A percentile compares a stretch with the other conserved stretches of the same genome.
phyloP scores from a whole-genome alignment of 2,113 vertebrate genomes.

The Cavia aperea region DNA sequence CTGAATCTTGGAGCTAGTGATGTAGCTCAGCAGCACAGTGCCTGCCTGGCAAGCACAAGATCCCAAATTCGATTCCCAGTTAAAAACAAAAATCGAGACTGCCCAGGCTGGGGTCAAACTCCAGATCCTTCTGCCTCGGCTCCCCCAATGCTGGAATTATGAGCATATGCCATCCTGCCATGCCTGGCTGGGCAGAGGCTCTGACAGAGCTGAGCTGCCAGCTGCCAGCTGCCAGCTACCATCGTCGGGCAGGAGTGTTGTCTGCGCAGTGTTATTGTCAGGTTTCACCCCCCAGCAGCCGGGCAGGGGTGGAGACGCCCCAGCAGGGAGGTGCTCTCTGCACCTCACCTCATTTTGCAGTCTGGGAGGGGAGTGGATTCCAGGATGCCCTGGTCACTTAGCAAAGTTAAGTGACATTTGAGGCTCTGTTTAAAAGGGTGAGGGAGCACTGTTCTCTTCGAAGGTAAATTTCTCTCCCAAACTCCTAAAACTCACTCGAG shows the following conservation, averaged over 20 bases:
- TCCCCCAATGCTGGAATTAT: not conserved
- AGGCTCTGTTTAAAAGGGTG: not conserved
- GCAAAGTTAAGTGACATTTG: not conserved
- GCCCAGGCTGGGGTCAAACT: not conserved
- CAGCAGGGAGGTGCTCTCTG: not conserved
- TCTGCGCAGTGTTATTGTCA: fast-evolving
- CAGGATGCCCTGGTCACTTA: not conserved
- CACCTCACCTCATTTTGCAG: not conserved
- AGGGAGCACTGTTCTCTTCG: not conserved
- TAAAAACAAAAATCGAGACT: no score
- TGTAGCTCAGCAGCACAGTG: no score
- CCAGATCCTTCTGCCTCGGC: not conserved
- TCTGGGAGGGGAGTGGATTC: not conserved
- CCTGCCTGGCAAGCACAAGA: no score
- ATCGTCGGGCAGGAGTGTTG: not conserved
- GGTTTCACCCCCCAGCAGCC: not conserved
- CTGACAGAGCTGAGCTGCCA: not conserved
- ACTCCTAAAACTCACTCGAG: not conserved
- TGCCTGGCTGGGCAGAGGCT: not conserved
- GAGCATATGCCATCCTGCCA: fast-evolving
- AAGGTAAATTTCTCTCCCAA: not conserved
- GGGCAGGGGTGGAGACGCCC: not conserved
- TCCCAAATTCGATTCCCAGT: no score
- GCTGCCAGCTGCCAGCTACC: not conserved
- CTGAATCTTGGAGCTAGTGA: not conserved